A percentile compares a stretch with the other conserved stretches of the same genome.
phyloP scores from a whole-genome alignment of 1,140 invertebrate genomes.

The Lycorma delicatula region DNA sequence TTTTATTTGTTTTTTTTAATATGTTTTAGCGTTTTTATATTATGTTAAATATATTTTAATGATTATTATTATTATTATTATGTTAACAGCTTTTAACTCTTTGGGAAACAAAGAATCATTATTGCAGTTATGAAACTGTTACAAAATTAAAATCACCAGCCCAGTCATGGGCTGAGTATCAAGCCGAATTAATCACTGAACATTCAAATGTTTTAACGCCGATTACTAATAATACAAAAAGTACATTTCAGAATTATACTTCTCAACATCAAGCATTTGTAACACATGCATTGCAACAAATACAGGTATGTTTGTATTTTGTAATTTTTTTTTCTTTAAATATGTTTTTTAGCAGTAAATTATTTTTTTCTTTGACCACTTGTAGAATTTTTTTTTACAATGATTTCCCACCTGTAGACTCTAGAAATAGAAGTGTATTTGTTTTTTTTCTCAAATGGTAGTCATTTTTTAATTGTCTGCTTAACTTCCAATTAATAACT shows the following conservation, averaged over 20 bases:
- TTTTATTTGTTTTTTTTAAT: too few relatives aligned
- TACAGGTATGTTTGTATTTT: conserved; percentile 47
- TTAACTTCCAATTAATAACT: too few relatives aligned
- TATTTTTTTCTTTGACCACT: neutral
- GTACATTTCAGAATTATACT: conserved; percentile 73
- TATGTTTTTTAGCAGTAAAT: neutral
- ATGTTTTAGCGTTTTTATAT: too few relatives aligned
- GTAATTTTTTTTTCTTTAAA: too few relatives aligned
- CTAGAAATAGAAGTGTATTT: neutral
- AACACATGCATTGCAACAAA: conserved; percentile 78
- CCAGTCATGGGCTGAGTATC: conserved; percentile 71
- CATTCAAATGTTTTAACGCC: conserved; percentile 65
- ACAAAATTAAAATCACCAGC: conserved; percentile 72
- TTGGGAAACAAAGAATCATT: conserved; percentile 95
- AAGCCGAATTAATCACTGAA: conserved; percentile 69
- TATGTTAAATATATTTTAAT: too few relatives aligned
- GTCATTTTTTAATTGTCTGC: too few relatives aligned
- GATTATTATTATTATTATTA: too few relatives aligned
- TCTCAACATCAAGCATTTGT: conserved; percentile 93
- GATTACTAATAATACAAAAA: conserved; percentile 63
- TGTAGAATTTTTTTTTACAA: neutral
- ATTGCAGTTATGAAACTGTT: conserved; percentile 76
- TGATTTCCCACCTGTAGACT: too few relatives aligned
- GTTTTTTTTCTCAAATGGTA: neutral
- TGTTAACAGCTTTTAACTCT: conserved; percentile 62